phyloP scores from a whole-genome alignment of 2,888 invertebrate species.

The Gryllus longicercus region DNA sequence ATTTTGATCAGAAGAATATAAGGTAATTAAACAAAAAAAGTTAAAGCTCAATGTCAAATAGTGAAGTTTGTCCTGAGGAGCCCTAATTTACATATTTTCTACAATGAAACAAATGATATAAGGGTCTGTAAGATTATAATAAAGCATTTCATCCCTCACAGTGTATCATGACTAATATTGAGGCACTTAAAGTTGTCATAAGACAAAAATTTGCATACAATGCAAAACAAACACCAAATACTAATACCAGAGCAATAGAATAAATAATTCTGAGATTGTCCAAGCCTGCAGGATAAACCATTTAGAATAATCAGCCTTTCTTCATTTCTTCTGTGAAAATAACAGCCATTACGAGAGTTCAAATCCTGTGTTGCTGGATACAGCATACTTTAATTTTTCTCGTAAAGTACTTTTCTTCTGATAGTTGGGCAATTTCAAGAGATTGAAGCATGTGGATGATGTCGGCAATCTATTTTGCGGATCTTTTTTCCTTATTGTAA shows the following conservation, averaged over 20 bases:
- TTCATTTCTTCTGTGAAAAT: not conserved
- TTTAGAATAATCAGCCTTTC: not conserved
- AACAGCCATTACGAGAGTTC: slow-evolving; percentile 77
- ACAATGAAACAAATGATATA: not conserved
- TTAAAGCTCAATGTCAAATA: not conserved
- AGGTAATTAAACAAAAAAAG: not conserved
- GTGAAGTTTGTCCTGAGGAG: not conserved
- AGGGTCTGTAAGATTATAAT: too few species aligned
- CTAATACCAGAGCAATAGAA: not conserved
- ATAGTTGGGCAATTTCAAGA: slow-evolving; percentile 96
- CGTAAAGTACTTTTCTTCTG: slow-evolving; percentile 91
- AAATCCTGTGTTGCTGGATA: slow-evolving; percentile 96
- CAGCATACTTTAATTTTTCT: slow-evolving; percentile 95
- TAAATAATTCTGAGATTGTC: not conserved
- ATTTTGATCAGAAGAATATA: too few species aligned
- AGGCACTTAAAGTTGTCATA: slow-evolving; percentile 4
- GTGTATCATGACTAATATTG: not conserved
- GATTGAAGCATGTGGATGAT: slow-evolving; percentile 97
- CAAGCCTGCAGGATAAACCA: not conserved
- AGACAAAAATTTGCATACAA: not conserved
- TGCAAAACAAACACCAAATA: not conserved
- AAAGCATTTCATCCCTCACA: too few species aligned
- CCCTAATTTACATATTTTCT: not conserved
- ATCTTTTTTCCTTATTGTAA: slow-evolving; percentile 93
- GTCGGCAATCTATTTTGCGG: slow-evolving; percentile 94